These are phyloP conservation scores for Gnathonemus longibarbis DNA, from an alignment of 2,113 vertebrate species.

Conservation along the genomic window DNA sequence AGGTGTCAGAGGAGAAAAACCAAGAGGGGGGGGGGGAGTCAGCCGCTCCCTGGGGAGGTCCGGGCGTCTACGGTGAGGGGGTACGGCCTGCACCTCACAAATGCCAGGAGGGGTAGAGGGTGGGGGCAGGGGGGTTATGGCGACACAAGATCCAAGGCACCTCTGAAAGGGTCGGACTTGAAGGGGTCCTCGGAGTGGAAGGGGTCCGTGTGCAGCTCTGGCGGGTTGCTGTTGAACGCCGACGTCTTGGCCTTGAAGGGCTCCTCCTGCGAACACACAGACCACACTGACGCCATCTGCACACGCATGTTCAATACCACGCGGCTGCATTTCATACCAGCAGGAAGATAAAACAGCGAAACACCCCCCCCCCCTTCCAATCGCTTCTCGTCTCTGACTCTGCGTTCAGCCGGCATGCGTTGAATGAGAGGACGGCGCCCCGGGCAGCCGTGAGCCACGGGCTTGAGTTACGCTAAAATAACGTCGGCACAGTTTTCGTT, in stretches of 20 bases:
- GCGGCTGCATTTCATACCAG: background rate
- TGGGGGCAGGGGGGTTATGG: background rate
- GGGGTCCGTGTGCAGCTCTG: conserved; percentile 78
- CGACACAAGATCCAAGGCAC: conserved; percentile 43
- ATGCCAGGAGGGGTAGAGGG: background rate
- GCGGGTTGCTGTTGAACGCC: conserved; percentile 70
- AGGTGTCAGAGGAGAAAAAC: background rate
- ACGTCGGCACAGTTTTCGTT: conserved; percentile 1
- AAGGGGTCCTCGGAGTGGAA: conserved; percentile 95
- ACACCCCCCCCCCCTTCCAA: background rate
- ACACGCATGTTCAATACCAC: background rate
- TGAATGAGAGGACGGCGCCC: background rate
- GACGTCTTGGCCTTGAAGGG: conserved; percentile 85
- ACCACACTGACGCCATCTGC: conserved; percentile 3
- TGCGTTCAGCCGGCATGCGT: background rate
- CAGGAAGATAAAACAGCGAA: background rate
- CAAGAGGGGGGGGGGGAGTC: background rate
- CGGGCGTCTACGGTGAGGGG: background rate
- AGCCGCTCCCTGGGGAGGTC: background rate
- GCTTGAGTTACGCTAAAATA: conserved; percentile 21
- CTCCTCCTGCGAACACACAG: conserved; percentile 68
- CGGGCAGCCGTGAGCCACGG: background rate
- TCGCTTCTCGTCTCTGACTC: background rate
- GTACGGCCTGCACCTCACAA: background rate
- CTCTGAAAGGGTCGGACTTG: conserved; percentile 89